Evolutionary conservation across 2,113 vertebrate species (phyloP), one percentile per base, ranked within the genome.

Genomic region (Ia io): DNA sequence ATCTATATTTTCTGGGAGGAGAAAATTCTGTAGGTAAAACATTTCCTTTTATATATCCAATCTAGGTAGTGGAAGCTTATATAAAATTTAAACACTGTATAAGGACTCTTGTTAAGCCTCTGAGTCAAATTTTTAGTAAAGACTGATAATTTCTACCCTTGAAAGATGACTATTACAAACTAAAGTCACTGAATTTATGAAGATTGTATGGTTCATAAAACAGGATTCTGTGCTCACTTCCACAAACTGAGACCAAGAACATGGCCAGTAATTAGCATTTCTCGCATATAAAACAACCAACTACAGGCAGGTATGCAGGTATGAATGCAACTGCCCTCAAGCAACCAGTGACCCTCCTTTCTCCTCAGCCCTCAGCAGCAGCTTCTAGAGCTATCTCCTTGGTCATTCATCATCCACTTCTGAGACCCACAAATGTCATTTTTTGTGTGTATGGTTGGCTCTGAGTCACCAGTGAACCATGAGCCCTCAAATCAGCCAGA

Each of bases 261-360:
- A 37, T 10, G 23, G 32, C 12, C 82, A 65, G 25, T 35, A 91
- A 56, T 37, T 14, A 61, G 42, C 53, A 44, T 32, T 65, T 74
- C 44, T 95, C 22, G 9, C 2, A 9, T 65, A 56, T 2, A 44
- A 14, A 83, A 92, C 7, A n/a, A 14, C 59, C n/a, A 92, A 17
- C 5, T 82, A 22, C 4, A 88, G 14, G 30, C 3, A 23, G 6
- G 25, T 1, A 0, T 22, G 17, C 0, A 0, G 10, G 23, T 53
- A 59, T 59, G 56, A 23, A 59, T 10, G n/a, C 30, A 89, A 56
- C 14, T 18, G 17, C 53, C 5, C 16, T 37, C 47, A 49, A 71
- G 40, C 12, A 65, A 51, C 32, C 5, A 7, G 2, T 16, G 12
- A 42, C 20, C 40, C 16, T 14, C 10, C 28, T 80, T 59, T 22